Evolutionary conservation across 2,113 vertebrate species (phyloP).

Genomic region (Epinephelus lanceolatus): DNA sequence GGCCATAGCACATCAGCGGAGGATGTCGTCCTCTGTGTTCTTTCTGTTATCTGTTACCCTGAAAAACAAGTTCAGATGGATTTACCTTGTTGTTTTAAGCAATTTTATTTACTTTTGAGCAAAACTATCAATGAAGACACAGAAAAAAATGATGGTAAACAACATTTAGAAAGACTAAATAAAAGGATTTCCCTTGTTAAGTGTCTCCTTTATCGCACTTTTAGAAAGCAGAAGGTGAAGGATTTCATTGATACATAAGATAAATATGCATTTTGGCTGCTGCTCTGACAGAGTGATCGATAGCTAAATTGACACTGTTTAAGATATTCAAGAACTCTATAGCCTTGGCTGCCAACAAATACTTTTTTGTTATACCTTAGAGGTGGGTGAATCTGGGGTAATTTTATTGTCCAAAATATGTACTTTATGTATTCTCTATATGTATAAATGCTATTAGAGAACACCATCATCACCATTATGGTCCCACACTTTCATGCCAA

Average conservation of each 20-base stretch:
- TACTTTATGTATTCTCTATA: background rate
- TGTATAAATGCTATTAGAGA: background rate
- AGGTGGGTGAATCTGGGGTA: background rate
- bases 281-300: background rate
- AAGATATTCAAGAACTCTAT: background rate
- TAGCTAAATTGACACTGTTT: background rate
- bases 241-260: background rate
- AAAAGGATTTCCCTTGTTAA: background rate
- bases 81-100: background rate
- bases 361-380: background rate
- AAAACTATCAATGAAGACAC: too few species aligned
- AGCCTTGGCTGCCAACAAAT: background rate
- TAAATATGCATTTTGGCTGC: background rate
- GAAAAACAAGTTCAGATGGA: slow-evolving; percentile 41
- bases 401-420: background rate
- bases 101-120: too few species aligned
- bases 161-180: background rate
- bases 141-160: background rate
- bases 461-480: background rate
- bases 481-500: too few species aligned
- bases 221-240: background rate
- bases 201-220: background rate
- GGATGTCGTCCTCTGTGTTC: slow-evolving; percentile 10
- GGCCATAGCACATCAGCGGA: slow-evolving; percentile 53
- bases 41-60: slow-evolving; percentile 46